phyloP scores from a whole-genome alignment of 35 echinoderm and acorn worm genomes.

The Antedon bifida region DNA sequence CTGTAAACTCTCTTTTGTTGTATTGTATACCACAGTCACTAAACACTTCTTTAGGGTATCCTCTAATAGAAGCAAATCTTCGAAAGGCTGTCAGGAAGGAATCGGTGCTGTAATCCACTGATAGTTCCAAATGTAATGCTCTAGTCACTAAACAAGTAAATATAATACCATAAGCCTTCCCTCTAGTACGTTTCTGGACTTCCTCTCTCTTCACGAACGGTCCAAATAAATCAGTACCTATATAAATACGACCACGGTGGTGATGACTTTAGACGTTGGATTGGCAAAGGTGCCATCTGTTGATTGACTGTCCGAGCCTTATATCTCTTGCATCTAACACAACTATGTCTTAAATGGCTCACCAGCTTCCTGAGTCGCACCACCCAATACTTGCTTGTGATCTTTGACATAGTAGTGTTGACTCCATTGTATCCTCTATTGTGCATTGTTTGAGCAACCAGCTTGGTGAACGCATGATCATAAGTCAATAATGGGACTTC shows the following conservation, averaged over 20 bases:
- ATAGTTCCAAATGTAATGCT: slow-evolving; percentile 11
- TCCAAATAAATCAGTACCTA: slow-evolving; percentile 4
- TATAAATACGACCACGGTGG: slow-evolving; percentile 1
- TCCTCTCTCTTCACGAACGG: background rate
- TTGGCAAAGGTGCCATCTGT: background rate
- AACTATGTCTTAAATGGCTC: background rate
- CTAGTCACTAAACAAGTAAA: slow-evolving; percentile 17
- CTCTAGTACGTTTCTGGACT: background rate
- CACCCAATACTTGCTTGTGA: background rate
- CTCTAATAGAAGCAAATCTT: background rate
- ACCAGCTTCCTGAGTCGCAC: background rate
- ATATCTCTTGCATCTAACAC: background rate
- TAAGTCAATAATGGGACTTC: background rate
- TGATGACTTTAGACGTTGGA: background rate
- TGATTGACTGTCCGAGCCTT: background rate
- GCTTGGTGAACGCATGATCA: background rate
- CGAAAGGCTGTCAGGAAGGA: slow-evolving; percentile 8
- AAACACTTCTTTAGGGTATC: slow-evolving; percentile 9
- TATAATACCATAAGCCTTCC: slow-evolving; percentile 8
- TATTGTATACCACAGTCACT: slow-evolving; percentile 1
- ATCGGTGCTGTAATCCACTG: slow-evolving; percentile 3
- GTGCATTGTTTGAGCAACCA: background rate
- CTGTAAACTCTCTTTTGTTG: background rate
- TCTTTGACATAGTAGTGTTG: background rate
- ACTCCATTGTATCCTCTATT: background rate